Base-by-base conservation (phyloP, 1,140 invertebrate species). In the Calephelis virginiensis region DNA sequence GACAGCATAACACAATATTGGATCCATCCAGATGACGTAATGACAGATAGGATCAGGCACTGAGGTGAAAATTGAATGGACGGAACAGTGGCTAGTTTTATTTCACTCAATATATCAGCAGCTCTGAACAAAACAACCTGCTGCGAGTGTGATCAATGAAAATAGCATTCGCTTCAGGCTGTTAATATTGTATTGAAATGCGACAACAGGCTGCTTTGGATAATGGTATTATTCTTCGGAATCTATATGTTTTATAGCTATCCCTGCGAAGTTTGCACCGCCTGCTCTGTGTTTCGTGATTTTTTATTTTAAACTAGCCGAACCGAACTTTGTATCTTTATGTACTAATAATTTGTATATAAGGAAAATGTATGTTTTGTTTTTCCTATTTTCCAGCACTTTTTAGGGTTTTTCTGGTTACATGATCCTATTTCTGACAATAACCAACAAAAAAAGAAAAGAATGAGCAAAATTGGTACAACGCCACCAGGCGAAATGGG, bases 81-180 rank as follows among this genome's bases (percentile, higher is more conserved):
- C 61, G 61, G 70, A 71, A 53, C 66, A 68, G 70, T 66, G 59
- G 63, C 71, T 75, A 76, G 75, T 77, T 81, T 80, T 83, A 84
- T 84, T 82, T 82, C 80, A 79, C 72, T 83, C 80, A 76, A 83
- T 85, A 83, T 83, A 81, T 83, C 77, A 80, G 67, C 66, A 69
- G 67, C 70, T 62, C 61, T 47, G 75, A 72, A 82, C 81, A 85
- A 83, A 77, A 81, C 77, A 74, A 76, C 86, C 85, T 78, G 84
- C 85, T 86, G 85, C 60, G 86, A 82, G 61, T 66, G 48, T 79
- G 83, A 83, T 86, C 69, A 75, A 77, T 74, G 74, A 67, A 70
- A 47, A 59, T 60, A 66, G 66, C 50, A 49, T 64, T 46, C 12
- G 49, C 67, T 61, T 59, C 53, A 37, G 53, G 53, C 53, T 59